Evolutionary conservation across 1,140 invertebrate species (phyloP).

Genomic region (Scaptomyza montana): DNA sequence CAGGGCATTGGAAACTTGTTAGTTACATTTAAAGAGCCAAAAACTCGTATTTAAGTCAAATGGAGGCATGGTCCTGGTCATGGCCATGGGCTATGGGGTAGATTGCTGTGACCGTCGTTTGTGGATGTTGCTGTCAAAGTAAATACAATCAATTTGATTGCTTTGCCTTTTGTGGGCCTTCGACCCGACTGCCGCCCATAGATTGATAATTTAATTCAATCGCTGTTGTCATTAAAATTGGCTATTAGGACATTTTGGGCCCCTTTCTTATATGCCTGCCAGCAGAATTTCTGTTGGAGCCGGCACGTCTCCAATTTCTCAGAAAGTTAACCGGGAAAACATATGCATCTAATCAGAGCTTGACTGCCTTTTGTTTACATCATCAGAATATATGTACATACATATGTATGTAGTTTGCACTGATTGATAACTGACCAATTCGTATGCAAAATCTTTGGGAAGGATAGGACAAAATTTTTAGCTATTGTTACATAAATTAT

Average conservation of each 20-base stretch:
- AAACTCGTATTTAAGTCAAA: slow-evolving; percentile 79
- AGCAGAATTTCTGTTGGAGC: slow-evolving; percentile 62
- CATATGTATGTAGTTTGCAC: too few relatives aligned
- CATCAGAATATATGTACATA: slow-evolving; percentile 1
- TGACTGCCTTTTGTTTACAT: slow-evolving; percentile 9
- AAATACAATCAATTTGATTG: slow-evolving; percentile 82
- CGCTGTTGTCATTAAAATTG: slow-evolving; percentile 75
- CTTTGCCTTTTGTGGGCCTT: slow-evolving; percentile 44
- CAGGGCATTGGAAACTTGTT: slow-evolving; percentile 60
- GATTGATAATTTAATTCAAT: slow-evolving; percentile 82
- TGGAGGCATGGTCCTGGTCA: slow-evolving; percentile 22
- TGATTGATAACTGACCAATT: slow-evolving; percentile 7
- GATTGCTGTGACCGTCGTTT: slow-evolving; percentile 31
- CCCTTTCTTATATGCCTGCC: not conserved
- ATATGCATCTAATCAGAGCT: slow-evolving; percentile 16
- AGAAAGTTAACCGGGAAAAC: slow-evolving; percentile 3
- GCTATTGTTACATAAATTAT: slow-evolving; percentile 1
- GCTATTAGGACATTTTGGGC: slow-evolving; percentile 33
- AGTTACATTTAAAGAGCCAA: slow-evolving; percentile 80
- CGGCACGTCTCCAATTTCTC: slow-evolving; percentile 40
- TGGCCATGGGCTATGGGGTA: slow-evolving; percentile 7
- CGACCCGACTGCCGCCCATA: slow-evolving; percentile 60
- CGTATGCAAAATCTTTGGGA: not conserved
- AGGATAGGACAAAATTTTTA: not conserved
- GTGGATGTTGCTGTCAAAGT: slow-evolving; percentile 71